Evolutionary conservation across 1,140 invertebrate species (phyloP), one percentile per base, ranked within the genome.

Genomic region (Thaumetopoea pityocampa): DNA sequence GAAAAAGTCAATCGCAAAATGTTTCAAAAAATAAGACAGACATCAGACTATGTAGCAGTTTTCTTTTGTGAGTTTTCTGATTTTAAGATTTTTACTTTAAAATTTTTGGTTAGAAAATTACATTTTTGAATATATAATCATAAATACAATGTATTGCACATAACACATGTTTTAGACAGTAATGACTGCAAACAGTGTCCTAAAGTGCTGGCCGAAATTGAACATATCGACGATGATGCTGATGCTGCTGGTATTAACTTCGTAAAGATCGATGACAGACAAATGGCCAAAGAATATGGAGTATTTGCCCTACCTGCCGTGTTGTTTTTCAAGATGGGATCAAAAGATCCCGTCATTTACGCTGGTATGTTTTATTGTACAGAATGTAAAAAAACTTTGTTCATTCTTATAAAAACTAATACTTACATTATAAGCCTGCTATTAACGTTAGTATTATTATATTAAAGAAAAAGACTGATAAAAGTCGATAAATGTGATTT

Each of bases 111-210:
- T 26, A 23, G 9, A 26, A 8, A 37, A 5, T 23, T 2, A 2
- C 3, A 14, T 26, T 22, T 35, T 5, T 0, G 24, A 26, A 23
- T 12, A 6, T 23, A 46, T 38, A 28, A 14, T 38, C 11, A 51
- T 51, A 62, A 63, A 64, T 65, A 51, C 57, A 61, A 63, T 60
- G 51, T 70, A 79, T 80, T 77, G 58, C 73, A 84, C 72, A 74
- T 73, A 62, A 72, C 53, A 72, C 65, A 78, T 88, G 80, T 89
- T 90, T 82, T 82, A 96, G 94, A 96, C 86, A 95, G 93, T 87
- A 93, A 93, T 87, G 94, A 96, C 79, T 97, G 95, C 85, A 96
- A 97, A 84, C 95, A 96, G 73, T 98, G 96, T 77, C 91, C 92
- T 35, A 90, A 92, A 74, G 96, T 97, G 3, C 83, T 98, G 46